Conservation (phyloP, 2,888 invertebrate genomes). For the Ariolimax columbianus region DNA sequence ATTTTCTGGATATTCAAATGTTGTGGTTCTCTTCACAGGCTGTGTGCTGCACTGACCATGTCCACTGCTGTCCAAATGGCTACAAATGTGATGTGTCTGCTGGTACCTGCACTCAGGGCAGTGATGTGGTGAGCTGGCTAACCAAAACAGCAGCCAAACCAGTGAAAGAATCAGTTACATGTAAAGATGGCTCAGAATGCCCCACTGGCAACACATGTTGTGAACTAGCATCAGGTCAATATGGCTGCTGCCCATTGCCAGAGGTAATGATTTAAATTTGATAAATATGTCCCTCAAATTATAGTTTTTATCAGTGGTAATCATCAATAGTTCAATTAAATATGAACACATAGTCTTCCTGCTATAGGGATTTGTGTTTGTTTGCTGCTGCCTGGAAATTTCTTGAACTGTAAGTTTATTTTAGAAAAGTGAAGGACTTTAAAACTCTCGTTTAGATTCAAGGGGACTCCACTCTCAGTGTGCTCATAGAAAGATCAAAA, state of each 20-base stretch:
- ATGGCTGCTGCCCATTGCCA: conserved; percentile 74
- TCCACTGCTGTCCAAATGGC: conserved; percentile 37
- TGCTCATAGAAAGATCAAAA: too few species aligned
- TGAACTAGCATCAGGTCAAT: conserved; percentile 60
- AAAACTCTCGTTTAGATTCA: too few species aligned
- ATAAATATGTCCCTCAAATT: too few species aligned
- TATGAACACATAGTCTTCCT: too few species aligned
- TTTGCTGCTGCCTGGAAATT: too few species aligned
- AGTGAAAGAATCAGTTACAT: neutral
- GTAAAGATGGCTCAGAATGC: conserved; percentile 56
- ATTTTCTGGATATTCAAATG: too few species aligned
- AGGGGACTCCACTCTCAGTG: too few species aligned
- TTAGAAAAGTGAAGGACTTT: too few species aligned
- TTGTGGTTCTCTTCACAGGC: neutral
- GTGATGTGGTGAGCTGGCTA: conserved; percentile 17
- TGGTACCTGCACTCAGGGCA: conserved; percentile 33
- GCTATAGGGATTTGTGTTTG: too few species aligned
- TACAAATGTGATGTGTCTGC: conserved; percentile 41
- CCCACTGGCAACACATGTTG: conserved; percentile 72
- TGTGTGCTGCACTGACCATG: conserved; percentile 37
- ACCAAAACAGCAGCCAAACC: conserved; percentile 31
- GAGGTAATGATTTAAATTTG: conserved; percentile 57
- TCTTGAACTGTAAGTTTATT: too few species aligned
- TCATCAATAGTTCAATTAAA: too few species aligned
- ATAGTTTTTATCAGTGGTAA: too few species aligned